These are phyloP conservation scores for Alloplasta piceator DNA, from an alignment of 2,888 invertebrate species.

Conservation along the genomic window DNA sequence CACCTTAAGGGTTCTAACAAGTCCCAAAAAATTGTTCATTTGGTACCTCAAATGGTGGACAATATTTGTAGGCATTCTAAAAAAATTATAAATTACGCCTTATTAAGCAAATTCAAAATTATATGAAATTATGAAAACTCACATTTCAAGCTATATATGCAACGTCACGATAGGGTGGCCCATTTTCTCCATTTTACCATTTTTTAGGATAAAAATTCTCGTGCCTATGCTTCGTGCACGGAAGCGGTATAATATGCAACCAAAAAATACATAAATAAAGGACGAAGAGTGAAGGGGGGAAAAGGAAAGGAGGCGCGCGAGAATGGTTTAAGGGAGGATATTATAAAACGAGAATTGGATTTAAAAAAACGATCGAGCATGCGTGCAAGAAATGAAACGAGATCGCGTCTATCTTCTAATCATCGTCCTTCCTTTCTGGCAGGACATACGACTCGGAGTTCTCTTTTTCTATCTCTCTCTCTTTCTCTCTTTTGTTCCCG, in stretches of 20 bases:
- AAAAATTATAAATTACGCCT: too few relatives aligned
- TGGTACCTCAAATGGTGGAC: too few relatives aligned
- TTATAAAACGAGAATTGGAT: background rate
- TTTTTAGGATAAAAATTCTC: background rate
- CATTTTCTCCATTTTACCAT: too few relatives aligned
- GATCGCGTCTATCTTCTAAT: constrained; percentile 69
- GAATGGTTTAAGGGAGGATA: constrained; percentile 8
- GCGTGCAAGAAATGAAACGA: constrained; percentile 42
- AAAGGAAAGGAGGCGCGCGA: background rate
- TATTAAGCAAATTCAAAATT: too few relatives aligned
- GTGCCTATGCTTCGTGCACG: background rate
- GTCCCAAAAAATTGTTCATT: too few relatives aligned
- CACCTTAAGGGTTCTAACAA: too few relatives aligned
- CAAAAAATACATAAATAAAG: background rate
- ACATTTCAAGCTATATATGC: too few relatives aligned
- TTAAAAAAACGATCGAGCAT: constrained; percentile 25
- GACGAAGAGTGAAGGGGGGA: background rate
- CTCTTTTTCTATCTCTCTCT: background rate
- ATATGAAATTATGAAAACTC: too few relatives aligned
- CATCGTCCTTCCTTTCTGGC: constrained; percentile 61
- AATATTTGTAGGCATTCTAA: too few relatives aligned
- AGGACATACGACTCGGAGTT: constrained; percentile 61
- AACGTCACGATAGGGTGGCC: too few relatives aligned
- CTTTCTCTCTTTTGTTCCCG: constrained; percentile 15
- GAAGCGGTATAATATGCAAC: background rate